Conservation (phyloP, 2,113 vertebrate genomes). For the Amazona guildingii region DNA sequence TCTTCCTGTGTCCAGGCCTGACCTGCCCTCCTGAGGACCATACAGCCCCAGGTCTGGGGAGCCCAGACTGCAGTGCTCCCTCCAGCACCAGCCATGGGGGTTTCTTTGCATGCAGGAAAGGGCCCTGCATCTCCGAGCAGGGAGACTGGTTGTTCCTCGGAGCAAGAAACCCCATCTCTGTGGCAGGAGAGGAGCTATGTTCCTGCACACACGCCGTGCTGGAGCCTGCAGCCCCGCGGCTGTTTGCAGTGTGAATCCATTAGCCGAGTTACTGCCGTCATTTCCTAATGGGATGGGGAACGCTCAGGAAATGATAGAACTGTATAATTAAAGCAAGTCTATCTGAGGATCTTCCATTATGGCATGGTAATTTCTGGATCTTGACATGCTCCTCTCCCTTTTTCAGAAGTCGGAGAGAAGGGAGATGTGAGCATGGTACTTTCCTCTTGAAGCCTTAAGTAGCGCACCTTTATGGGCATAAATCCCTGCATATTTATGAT, state of each 20-base stretch:
- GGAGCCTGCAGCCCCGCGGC: constrained; percentile 45
- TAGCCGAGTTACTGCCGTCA: constrained; percentile 66
- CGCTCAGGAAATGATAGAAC: constrained; percentile 60
- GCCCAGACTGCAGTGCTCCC: neutral
- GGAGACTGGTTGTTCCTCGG: neutral
- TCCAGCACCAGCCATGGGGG: neutral
- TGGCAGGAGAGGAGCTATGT: neutral
- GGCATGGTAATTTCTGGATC: neutral
- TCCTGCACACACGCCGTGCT: neutral
- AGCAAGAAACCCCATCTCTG: neutral
- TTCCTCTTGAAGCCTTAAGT: constrained; percentile 17
- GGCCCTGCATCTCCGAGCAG: neutral
- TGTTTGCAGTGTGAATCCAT: constrained; percentile 38
- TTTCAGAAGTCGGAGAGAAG: neutral
- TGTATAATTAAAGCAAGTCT: constrained; percentile 71
- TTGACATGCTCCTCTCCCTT: neutral
- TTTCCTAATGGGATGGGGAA: constrained; percentile 65
- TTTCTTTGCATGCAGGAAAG: neutral
- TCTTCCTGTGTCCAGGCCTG: neutral
- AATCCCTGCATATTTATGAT: constrained; percentile 51
- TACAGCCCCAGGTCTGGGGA: neutral
- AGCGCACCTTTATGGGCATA: neutral
- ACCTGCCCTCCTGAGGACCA: neutral
- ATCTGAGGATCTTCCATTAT: constrained; percentile 67
- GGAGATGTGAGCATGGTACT: neutral